Evolutionary conservation across 2,797 vertebrate species (phyloP).

Genomic region (Typhlichthys subterraneus): DNA sequence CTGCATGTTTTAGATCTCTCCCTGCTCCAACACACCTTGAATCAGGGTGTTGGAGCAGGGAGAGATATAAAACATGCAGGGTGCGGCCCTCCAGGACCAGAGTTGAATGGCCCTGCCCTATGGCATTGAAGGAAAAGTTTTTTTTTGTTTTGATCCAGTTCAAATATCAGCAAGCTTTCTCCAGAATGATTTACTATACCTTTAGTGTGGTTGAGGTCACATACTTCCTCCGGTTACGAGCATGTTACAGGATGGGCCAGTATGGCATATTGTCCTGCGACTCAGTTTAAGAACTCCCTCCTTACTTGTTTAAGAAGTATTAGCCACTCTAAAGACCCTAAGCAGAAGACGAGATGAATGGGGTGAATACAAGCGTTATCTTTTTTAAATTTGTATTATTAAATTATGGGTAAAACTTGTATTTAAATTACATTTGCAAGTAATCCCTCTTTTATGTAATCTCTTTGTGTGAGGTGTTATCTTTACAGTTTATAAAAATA

Average conservation of each 20-base stretch:
- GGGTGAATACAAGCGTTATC: constrained; percentile 53
- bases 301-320: constrained; percentile 28
- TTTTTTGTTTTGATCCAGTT: too few species aligned
- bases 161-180: too few species aligned
- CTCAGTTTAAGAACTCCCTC: constrained; percentile 13
- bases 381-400: constrained; percentile 52
- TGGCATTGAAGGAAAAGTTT: too few species aligned
- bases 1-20: too few species aligned
- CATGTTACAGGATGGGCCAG: constrained; percentile 18
- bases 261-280: constrained; percentile 12
- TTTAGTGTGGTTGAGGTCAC: constrained; percentile 6
- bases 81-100: too few species aligned
- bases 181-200: too few species aligned
- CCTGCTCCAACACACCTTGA: too few species aligned
- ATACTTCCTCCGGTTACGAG: constrained; percentile 1
- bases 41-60: too few species aligned
- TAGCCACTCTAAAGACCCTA: constrained; percentile 13
- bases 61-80: too few species aligned
- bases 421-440: constrained; percentile 53
- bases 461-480: constrained; percentile 66
- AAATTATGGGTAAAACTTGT: constrained; percentile 62
- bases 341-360: constrained; percentile 25
- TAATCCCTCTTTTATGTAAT: constrained; percentile 72
- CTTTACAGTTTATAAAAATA: too few species aligned
- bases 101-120: too few species aligned